Evolutionary conservation across 2,113 vertebrate species (phyloP).

Genomic region (Chascanopsetta lugubris): DNA sequence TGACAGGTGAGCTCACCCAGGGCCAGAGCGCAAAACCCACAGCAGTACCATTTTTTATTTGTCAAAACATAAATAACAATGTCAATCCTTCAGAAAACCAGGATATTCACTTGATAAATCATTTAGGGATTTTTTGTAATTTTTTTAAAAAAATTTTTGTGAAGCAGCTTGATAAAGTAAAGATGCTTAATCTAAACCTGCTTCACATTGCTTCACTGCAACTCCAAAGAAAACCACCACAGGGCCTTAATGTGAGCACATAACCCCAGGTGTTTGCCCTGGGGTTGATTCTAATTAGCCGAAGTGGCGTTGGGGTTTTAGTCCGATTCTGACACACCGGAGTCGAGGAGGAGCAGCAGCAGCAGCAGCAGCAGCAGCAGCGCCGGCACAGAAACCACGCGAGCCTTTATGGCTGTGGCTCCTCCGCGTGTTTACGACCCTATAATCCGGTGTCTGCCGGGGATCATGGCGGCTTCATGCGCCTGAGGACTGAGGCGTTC

Average conservation of each 20-base stretch:
- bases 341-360: conserved; percentile 27
- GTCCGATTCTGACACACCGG: conserved; percentile 20
- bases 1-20: conserved; percentile 5
- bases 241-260: background rate
- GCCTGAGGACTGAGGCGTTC: background rate
- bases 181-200: no score
- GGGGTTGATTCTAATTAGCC: conserved; percentile 37
- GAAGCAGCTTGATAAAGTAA: no score
- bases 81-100: background rate
- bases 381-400: conserved; percentile 1
- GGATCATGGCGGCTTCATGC: background rate
- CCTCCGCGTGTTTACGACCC: conserved; percentile 8
- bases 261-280: background rate
- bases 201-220: background rate
- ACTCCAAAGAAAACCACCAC: background rate
- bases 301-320: conserved; percentile 30
- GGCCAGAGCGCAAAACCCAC: background rate
- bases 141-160: background rate
- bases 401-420: conserved; percentile 3
- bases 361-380: conserved; percentile 16
- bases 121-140: no score
- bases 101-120: conserved; percentile 6
- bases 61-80: conserved; percentile 21
- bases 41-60: background rate
- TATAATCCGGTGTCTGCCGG: background rate